Evolutionary conservation across 1,140 invertebrate species (phyloP).

Genomic region (Pemphigus obesinymphae): DNA sequence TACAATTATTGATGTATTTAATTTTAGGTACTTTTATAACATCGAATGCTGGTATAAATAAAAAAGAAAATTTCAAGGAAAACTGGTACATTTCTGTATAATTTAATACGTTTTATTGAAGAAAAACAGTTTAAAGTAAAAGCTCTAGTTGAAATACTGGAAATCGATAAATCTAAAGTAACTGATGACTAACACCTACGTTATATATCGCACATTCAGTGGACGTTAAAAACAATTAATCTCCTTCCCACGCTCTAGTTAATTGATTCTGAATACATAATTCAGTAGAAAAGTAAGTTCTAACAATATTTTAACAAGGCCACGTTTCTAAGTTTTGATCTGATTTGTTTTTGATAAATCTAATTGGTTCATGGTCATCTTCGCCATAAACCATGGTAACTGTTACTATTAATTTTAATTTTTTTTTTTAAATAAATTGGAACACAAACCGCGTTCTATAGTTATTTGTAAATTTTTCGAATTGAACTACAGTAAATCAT

Average conservation of each 20-base stretch:
- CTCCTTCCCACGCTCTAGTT: not conserved
- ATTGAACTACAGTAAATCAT: no score
- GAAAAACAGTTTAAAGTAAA: not conserved
- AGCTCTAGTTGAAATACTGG: not conserved
- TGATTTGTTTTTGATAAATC: not conserved
- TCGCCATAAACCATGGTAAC: not conserved
- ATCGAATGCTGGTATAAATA: no score
- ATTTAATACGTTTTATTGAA: no score
- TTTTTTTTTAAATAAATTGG: conserved; percentile 1
- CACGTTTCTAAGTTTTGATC: not conserved
- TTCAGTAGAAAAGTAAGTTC: not conserved
- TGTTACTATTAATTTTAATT: no score
- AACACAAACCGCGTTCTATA: not conserved
- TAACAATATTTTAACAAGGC: conserved; percentile 1
- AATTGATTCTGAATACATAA: conserved; percentile 5
- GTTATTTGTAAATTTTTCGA: not conserved
- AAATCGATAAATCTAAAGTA: not conserved
- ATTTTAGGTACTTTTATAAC: no score
- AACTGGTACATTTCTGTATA: no score
- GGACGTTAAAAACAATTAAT: not conserved
- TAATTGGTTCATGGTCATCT: conserved; percentile 19
- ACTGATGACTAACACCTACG: not conserved
- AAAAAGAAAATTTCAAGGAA: no score
- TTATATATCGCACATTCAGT: no score
- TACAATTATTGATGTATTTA: no score